Evolutionary conservation across 2,113 vertebrate species (phyloP).

Genomic region (Austrofundulus limnaeus): DNA sequence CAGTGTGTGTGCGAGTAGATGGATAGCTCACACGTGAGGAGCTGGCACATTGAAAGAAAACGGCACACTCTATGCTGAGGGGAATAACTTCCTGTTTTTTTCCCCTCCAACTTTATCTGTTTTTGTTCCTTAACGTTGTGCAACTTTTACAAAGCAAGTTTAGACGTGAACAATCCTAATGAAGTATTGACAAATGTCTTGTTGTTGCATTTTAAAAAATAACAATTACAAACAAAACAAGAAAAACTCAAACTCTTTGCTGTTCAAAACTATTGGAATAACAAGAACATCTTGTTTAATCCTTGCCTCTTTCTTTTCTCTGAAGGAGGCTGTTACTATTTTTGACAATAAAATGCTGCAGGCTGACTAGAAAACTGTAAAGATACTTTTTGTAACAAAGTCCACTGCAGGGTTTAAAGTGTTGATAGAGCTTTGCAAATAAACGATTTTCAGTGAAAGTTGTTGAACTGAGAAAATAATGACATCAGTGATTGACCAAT

Average conservation of each 20-base stretch:
- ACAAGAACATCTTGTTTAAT: conserved; percentile 31
- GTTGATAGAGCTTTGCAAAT: background rate
- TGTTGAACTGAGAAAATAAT: conserved; percentile 13
- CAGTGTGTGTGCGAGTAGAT: conserved; percentile 31
- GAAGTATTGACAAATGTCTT: conserved; percentile 5
- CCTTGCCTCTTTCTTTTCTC: background rate
- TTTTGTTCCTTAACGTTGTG: conserved; percentile 19
- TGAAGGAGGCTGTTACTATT: conserved; percentile 26
- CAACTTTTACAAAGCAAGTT: conserved; percentile 21
- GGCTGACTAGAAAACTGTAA: background rate
- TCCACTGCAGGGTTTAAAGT: background rate
- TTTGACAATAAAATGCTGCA: conserved; percentile 27
- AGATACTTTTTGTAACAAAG: background rate
- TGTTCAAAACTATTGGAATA: conserved; percentile 18
- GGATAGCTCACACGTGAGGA: conserved; percentile 59
- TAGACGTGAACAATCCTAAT: conserved; percentile 15
- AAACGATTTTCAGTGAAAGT: conserved; percentile 25
- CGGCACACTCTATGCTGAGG: conserved; percentile 17
- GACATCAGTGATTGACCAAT: conserved; percentile 23
- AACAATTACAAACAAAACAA: background rate
- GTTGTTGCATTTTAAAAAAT: conserved; percentile 12
- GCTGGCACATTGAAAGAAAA: conserved; percentile 53
- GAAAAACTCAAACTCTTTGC: background rate
- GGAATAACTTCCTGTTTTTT: conserved; percentile 15
- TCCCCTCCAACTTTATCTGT: conserved; percentile 6